These are phyloP conservation scores for Teleopsis dalmanni DNA, from an alignment of 1,140 invertebrate species.

Conservation along the genomic window DNA sequence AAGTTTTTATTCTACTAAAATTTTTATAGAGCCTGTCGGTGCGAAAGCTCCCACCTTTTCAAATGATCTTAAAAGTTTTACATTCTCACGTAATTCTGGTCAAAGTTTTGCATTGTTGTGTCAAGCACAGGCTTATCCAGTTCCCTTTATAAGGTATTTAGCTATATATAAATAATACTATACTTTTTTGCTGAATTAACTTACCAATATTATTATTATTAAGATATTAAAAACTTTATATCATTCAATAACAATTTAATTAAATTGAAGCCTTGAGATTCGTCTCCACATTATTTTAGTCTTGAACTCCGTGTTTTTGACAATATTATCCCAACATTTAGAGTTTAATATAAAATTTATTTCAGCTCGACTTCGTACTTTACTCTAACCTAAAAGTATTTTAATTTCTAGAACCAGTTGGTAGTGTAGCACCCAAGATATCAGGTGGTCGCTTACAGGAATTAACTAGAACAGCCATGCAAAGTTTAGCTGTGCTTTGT, in stretches of 20 bases:
- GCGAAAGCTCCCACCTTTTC: slow-evolving; percentile 57
- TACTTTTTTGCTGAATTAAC: no score
- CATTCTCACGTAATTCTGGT: slow-evolving; percentile 60
- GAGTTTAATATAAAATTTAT: no score
- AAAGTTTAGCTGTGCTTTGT: slow-evolving; percentile 49
- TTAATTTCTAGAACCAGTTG: slow-evolving; percentile 53
- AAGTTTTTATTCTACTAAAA: background rate
- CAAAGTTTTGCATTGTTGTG: slow-evolving; percentile 55
- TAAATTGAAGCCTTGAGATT: no score
- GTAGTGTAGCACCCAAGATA: slow-evolving; percentile 57
- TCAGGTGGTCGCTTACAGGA: slow-evolving; percentile 37
- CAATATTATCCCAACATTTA: no score
- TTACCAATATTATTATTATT: no score
- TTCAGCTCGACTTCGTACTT: no score
- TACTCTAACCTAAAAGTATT: background rate
- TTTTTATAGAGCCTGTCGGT: slow-evolving; percentile 57
- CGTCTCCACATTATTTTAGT: no score
- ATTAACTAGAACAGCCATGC: slow-evolving; percentile 29
- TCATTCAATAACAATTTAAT: no score
- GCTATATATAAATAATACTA: no score
- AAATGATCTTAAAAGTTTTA: slow-evolving; percentile 40
- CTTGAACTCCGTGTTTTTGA: no score
- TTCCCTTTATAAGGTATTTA: slow-evolving; percentile 26
- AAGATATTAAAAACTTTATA: no score
- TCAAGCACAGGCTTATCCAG: slow-evolving; percentile 67